These are phyloP conservation scores for Luidia sarsii DNA, from an alignment of 53 echinoderm and acorn worm genomes.

Conservation along the genomic window DNA sequence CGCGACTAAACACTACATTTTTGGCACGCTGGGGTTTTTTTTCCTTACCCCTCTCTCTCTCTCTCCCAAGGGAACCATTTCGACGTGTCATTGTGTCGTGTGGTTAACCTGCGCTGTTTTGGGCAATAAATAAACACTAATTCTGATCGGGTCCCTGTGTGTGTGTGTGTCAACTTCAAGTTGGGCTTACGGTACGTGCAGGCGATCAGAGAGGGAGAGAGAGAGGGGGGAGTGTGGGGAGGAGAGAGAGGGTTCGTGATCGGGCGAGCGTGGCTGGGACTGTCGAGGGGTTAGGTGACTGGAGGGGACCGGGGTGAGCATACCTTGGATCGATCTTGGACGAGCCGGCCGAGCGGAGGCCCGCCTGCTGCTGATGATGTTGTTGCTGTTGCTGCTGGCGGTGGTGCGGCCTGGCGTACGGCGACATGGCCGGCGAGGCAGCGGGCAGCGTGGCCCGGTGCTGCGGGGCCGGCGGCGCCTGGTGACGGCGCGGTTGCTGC, in stretches of 20 bases:
- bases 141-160: too few relatives aligned
- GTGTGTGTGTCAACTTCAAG: too few relatives aligned
- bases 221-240: not conserved
- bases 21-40: not conserved
- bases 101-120: slow-evolving; percentile 17
- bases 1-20: slow-evolving; percentile 41
- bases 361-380: not conserved
- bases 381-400: not conserved
- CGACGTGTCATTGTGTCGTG: too few relatives aligned
- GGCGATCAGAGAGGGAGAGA: not conserved
- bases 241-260: not conserved
- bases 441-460: not conserved
- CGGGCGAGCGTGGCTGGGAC: not conserved
- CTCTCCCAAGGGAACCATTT: too few relatives aligned
- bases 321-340: slow-evolving; percentile 73
- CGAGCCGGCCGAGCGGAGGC: slow-evolving; percentile 44
- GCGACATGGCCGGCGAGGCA: slow-evolving; percentile 47
- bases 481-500: not conserved
- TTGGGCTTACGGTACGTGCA: too few relatives aligned
- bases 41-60: not conserved
- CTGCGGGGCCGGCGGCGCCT: not conserved
- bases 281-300: not conserved
- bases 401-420: slow-evolving; percentile 54
- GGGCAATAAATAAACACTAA: too few relatives aligned
- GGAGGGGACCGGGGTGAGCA: not conserved